These are phyloP conservation scores for Neria commutata DNA, from an alignment of 2,888 invertebrate genomes.

Conservation along the genomic window DNA sequence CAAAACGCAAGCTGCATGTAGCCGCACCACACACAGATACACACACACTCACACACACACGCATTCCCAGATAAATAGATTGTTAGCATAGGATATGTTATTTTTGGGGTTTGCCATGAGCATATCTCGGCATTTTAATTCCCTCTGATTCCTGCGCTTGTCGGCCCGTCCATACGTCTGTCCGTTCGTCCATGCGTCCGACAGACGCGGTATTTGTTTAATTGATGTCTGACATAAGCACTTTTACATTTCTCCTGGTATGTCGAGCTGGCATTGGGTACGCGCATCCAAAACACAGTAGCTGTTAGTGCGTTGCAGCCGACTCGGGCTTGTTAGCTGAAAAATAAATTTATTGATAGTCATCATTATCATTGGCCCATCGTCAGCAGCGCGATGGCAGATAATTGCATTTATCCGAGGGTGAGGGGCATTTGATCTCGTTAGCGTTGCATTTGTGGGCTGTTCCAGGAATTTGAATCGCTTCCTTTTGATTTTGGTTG, in stretches of 20 bases:
- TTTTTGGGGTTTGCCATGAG: not conserved
- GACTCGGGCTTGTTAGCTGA: not conserved
- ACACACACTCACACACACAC: not conserved
- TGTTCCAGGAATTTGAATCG: not conserved
- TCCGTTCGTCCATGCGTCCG: not conserved
- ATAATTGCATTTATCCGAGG: not conserved
- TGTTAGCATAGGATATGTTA: not conserved
- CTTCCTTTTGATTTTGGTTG: not conserved
- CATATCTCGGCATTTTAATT: too few relatives aligned
- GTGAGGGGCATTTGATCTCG: not conserved
- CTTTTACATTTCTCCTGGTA: constrained; percentile 3
- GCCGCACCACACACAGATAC: not conserved
- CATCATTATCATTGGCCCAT: not conserved
- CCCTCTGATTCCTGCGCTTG: too few relatives aligned
- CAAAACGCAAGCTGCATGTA: not conserved
- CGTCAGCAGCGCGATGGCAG: constrained; percentile 1
- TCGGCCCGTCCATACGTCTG: too few relatives aligned
- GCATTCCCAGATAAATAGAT: not conserved
- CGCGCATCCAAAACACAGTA: too few relatives aligned
- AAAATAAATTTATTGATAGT: constrained; percentile 15
- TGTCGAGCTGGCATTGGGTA: not conserved
- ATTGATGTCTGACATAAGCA: constrained; percentile 15
- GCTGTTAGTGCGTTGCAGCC: not conserved
- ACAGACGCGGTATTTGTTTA: constrained; percentile 1
- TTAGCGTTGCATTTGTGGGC: not conserved